Percentiles rank a stretch among this genome's conserved stretches.
These are phyloP conservation scores for Remorina albescens DNA, from an alignment of 2,797 vertebrate genomes.

Conservation along the genomic window DNA sequence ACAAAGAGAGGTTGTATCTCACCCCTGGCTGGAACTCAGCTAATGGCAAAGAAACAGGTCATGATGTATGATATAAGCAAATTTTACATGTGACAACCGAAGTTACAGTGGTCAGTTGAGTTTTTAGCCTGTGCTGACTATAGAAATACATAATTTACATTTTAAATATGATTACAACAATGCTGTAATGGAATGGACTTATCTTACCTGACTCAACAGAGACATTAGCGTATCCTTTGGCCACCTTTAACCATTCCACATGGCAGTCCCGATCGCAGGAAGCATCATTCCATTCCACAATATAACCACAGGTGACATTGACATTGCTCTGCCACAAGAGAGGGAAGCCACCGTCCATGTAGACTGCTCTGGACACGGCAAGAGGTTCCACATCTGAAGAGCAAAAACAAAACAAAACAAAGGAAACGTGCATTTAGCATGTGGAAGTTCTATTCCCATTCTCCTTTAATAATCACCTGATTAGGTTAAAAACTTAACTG, in stretches of 20 bases:
- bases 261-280: slow-evolving; percentile 65
- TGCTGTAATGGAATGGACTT: slow-evolving; percentile 9
- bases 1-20: slow-evolving; percentile 82
- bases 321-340: slow-evolving; percentile 74
- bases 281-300: slow-evolving; percentile 80
- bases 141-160: background rate
- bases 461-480: background rate
- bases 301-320: slow-evolving; percentile 73
- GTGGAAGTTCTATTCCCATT: background rate
- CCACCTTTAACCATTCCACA: slow-evolving; percentile 80
- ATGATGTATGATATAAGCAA: background rate
- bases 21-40: slow-evolving; percentile 78
- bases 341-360: slow-evolving; percentile 60
- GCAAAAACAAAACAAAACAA: too few species aligned
- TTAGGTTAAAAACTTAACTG: too few species aligned
- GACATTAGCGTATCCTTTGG: slow-evolving; percentile 61
- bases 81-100: background rate
- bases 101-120: background rate
- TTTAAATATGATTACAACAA: slow-evolving; percentile 20
- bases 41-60: slow-evolving; percentile 50
- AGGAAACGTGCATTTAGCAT: background rate
- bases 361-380: slow-evolving; percentile 42
- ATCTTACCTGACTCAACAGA: slow-evolving; percentile 75
- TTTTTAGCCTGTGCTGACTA: background rate
- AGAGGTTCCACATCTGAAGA: slow-evolving; percentile 60